phyloP scores from a whole-genome alignment of 2,888 invertebrate species.

The Drosophila histrio region DNA sequence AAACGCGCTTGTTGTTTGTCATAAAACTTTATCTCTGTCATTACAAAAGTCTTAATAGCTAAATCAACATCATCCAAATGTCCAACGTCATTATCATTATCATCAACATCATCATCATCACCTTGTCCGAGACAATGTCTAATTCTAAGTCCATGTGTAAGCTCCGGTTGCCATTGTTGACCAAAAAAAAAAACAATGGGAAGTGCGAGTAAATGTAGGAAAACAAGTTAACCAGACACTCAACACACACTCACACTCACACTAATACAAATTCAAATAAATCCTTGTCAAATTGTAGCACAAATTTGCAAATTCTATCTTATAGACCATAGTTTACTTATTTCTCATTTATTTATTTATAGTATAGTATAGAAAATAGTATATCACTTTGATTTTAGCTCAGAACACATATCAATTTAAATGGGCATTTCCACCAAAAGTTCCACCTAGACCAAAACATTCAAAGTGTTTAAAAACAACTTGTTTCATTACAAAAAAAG shows the following conservation, averaged over 20 bases:
- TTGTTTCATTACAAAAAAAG: too few relatives aligned
- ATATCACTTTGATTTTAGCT: too few relatives aligned
- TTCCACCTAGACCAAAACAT: too few relatives aligned
- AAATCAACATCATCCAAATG: constrained; percentile 44
- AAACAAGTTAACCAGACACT: not conserved
- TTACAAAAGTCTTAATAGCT: constrained; percentile 61
- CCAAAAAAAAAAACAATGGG: not conserved
- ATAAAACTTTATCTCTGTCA: constrained; percentile 62
- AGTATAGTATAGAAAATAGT: too few relatives aligned
- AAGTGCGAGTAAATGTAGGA: not conserved
- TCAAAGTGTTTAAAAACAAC: too few relatives aligned
- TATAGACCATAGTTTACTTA: not conserved
- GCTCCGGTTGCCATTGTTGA: not conserved
- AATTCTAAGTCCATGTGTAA: not conserved
- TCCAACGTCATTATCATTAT: not conserved
- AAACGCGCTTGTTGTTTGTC: constrained; percentile 40
- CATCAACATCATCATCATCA: not conserved
- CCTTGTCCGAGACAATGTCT: not conserved
- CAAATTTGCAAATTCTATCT: not conserved
- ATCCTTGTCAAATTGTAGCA: not conserved
- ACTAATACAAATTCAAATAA: not conserved
- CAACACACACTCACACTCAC: not conserved
- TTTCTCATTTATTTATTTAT: too few relatives aligned
- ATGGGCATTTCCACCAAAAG: too few relatives aligned
- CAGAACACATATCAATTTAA: too few relatives aligned